Percentiles rank a stretch among this genome's conserved stretches.
Evolutionary conservation across 1,140 invertebrate species (phyloP).

Genomic region (Venturia canescens): DNA sequence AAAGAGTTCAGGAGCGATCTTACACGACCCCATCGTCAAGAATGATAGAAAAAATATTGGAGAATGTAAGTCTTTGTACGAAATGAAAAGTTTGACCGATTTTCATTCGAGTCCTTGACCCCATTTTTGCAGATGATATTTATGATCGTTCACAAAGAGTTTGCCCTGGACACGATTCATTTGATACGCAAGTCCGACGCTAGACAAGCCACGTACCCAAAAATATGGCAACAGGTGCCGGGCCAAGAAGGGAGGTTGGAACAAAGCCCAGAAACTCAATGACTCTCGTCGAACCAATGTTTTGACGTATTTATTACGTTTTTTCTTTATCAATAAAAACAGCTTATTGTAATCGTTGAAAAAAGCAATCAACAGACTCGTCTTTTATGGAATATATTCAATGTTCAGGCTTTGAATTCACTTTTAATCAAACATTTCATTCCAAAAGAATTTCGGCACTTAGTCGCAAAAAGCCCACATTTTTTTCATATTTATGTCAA

Average conservation of each 20-base stretch:
- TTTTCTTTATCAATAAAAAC: constrained; percentile 17
- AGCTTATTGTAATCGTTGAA: neutral
- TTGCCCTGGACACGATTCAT: constrained; percentile 58
- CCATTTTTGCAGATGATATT: constrained; percentile 63
- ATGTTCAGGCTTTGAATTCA: neutral
- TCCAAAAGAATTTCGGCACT: no score
- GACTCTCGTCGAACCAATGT: neutral
- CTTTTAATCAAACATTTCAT: no score
- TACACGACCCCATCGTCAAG: constrained; percentile 52
- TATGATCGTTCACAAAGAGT: constrained; percentile 64
- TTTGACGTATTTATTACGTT: constrained; percentile 21
- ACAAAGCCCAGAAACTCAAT: constrained; percentile 21
- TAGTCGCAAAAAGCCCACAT: neutral
- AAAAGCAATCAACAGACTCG: neutral
- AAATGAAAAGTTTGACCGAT: neutral
- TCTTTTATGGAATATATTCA: neutral
- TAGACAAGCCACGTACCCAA: constrained; percentile 56
- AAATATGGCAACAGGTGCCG: constrained; percentile 50
- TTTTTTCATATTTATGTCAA: neutral
- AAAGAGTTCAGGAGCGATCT: constrained; percentile 54
- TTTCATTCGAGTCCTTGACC: constrained; percentile 7
- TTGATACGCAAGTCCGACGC: constrained; percentile 55
- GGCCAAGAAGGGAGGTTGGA: constrained; percentile 20
- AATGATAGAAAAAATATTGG: constrained; percentile 57
- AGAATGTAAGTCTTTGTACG: constrained; percentile 54